Conservation (phyloP, 2,113 vertebrate genomes). For the Oryzias woworae region DNA sequence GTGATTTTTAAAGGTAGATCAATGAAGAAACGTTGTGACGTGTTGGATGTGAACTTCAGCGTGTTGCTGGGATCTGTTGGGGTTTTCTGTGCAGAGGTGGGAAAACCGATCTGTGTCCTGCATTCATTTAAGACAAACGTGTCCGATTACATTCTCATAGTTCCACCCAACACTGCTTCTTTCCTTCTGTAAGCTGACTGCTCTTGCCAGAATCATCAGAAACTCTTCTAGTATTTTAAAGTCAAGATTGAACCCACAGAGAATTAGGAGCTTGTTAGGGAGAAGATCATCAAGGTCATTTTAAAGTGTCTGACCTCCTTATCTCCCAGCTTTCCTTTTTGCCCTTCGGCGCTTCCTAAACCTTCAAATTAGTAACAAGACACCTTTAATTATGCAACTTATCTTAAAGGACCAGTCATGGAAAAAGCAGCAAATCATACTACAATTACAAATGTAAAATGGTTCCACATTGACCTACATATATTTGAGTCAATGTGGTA, state of each 20-base stretch:
- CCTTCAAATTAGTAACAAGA: constrained; percentile 36
- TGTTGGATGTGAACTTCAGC: background rate
- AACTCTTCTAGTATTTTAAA: background rate
- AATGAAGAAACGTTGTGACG: background rate
- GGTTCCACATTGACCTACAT: no score
- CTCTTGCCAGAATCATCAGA: background rate
- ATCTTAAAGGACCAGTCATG: background rate
- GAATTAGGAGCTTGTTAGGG: background rate
- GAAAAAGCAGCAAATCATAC: background rate
- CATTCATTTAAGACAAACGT: constrained; percentile 64
- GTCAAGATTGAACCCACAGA: background rate
- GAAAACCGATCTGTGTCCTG: constrained; percentile 60
- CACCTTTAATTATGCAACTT: constrained; percentile 12
- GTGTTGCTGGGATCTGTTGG: background rate
- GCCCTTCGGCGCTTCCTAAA: constrained; percentile 10
- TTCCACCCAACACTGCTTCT: constrained; percentile 17
- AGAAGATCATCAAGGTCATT: constrained; percentile 13
- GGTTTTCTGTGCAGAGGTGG: constrained; percentile 26
- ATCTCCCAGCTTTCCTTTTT: constrained; percentile 31
- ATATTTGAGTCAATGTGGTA: no score
- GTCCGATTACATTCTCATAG: constrained; percentile 58
- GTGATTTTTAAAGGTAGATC: no score
- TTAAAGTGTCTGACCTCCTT: constrained; percentile 47
- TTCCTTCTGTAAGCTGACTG: background rate
- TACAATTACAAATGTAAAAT: background rate